phyloP scores from a whole-genome alignment of 2,797 vertebrate genomes.

The Otolemur crassicaudatus region DNA sequence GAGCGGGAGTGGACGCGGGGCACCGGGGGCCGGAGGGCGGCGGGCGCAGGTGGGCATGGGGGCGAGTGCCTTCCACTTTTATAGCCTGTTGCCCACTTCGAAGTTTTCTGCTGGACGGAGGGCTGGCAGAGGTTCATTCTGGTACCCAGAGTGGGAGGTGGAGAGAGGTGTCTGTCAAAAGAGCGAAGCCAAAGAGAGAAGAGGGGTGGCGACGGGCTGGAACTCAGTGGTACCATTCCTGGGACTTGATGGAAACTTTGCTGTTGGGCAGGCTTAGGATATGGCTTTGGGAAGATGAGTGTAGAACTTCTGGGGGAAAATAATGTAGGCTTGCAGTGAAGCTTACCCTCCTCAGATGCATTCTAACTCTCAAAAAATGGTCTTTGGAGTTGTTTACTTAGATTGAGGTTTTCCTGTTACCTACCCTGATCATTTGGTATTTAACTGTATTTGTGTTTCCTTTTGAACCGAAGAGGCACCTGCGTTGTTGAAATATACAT shows the following conservation, averaged over 20 bases:
- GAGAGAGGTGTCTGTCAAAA: slow-evolving; percentile 41
- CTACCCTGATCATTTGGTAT: background rate
- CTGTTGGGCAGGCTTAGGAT: background rate
- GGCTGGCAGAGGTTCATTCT: background rate
- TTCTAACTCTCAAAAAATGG: background rate
- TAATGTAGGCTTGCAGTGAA: background rate
- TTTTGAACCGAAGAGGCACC: background rate
- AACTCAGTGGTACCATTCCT: background rate
- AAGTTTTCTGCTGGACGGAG: slow-evolving; percentile 48
- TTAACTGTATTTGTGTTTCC: background rate
- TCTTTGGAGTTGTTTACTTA: background rate
- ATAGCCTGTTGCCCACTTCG: slow-evolving; percentile 76
- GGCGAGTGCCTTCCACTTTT: background rate
- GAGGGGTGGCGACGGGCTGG: background rate
- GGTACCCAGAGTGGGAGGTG: background rate
- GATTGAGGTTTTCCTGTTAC: background rate
- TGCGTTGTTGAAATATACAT: background rate
- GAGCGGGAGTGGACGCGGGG: background rate
- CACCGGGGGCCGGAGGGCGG: background rate
- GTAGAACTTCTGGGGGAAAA: background rate
- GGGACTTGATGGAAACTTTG: slow-evolving; percentile 31
- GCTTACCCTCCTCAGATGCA: background rate
- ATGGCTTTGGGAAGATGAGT: background rate
- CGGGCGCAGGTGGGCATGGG: background rate
- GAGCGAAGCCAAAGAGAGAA: background rate